A percentile compares a stretch with the other conserved stretches of the same genome.
These are phyloP conservation scores for Muscicapa striata DNA, from an alignment of 2,797 vertebrate genomes.

Conservation along the genomic window DNA sequence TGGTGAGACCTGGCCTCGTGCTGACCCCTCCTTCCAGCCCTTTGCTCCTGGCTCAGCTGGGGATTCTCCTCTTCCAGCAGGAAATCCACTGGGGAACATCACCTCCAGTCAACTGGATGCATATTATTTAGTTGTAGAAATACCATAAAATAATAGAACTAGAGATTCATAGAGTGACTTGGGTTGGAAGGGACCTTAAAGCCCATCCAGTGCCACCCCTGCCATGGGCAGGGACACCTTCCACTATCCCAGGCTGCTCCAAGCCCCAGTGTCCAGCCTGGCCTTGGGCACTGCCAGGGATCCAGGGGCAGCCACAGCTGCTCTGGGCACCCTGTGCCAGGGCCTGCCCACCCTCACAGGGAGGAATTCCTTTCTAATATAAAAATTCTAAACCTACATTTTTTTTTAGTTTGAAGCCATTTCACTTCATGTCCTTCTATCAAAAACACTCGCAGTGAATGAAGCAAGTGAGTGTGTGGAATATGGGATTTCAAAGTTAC, in stretches of 20 bases:
- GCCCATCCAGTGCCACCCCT: not conserved
- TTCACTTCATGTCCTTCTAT: not conserved
- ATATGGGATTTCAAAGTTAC: not conserved
- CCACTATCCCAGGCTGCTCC: not conserved
- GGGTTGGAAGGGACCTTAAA: not conserved
- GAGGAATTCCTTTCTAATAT: not conserved
- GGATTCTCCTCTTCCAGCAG: not conserved
- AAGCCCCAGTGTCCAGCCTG: rapidly evolving
- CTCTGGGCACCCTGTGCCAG: not conserved
- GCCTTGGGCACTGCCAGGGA: not conserved
- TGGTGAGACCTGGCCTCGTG: not conserved
- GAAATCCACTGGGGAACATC: not conserved
- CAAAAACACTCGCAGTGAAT: not conserved
- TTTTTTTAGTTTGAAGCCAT: not conserved
- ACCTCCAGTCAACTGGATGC: not conserved
- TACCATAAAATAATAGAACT: not conserved
- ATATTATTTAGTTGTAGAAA: not conserved
- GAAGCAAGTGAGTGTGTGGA: not conserved
- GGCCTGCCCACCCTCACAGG: rapidly evolving
- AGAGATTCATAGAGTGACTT: not conserved
- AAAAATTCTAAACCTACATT: not conserved
- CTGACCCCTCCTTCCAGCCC: not conserved
- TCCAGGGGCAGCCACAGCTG: not conserved
- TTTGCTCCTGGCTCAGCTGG: not conserved
- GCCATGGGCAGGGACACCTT: not conserved